Evolutionary conservation across 1,140 invertebrate species (phyloP).

Genomic region (Halesus radiatus): DNA sequence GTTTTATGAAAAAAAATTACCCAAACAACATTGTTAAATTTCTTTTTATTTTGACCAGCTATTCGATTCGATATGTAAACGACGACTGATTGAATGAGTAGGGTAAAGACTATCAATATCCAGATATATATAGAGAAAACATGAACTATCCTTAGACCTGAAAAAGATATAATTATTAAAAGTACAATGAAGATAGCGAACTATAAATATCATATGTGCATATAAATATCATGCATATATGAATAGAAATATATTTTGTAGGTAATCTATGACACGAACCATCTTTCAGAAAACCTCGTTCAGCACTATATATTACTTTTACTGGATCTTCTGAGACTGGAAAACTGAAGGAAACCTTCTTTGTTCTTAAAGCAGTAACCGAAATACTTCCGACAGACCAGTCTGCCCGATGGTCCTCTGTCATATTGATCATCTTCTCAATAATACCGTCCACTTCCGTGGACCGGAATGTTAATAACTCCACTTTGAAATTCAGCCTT

Average conservation of each 20-base stretch:
- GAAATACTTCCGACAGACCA: conserved; percentile 10
- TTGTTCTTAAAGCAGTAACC: not conserved
- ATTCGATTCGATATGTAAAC: not conserved
- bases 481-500: not conserved
- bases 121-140: not conserved
- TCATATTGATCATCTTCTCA: not conserved
- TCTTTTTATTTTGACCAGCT: too few relatives aligned
- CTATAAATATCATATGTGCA: too few relatives aligned
- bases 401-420: not conserved
- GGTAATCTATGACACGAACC: not conserved
- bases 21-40: too few relatives aligned
- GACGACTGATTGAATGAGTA: not conserved
- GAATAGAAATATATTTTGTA: too few relatives aligned
- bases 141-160: not conserved
- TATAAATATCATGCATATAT: not conserved
- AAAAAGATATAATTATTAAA: not conserved
- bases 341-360: not conserved
- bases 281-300: not conserved
- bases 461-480: not conserved
- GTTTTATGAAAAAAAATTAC: not conserved
- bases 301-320: not conserved
- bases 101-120: not conserved
- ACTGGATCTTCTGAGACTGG: not conserved
- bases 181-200: not conserved
- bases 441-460: not conserved